Evolutionary conservation across 2,113 vertebrate species (phyloP).

Genomic region (Sula dactylatra): DNA sequence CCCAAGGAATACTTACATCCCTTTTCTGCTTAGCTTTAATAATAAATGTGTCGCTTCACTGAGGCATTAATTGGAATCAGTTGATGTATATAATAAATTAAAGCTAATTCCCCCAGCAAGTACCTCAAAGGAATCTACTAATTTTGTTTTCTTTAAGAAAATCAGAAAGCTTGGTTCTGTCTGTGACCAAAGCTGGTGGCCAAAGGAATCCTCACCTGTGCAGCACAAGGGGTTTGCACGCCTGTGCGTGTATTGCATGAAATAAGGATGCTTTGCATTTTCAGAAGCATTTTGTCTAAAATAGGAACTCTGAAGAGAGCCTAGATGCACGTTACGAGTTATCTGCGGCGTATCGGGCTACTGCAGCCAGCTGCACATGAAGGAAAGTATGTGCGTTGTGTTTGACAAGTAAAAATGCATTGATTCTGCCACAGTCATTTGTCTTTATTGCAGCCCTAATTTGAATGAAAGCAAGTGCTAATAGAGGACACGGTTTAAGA

Average conservation of each 20-base stretch:
- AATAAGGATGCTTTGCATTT: accelerated
- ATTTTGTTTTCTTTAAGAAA: not conserved
- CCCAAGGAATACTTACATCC: not conserved
- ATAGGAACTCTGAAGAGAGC: not conserved
- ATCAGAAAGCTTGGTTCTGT: not conserved
- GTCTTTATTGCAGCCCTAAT: slow-evolving; percentile 79
- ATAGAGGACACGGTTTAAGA: slow-evolving; percentile 51
- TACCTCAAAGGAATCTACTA: not conserved
- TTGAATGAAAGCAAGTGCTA: slow-evolving; percentile 79
- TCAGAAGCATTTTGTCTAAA: not conserved
- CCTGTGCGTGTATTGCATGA: accelerated
- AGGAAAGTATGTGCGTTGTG: slow-evolving; percentile 40
- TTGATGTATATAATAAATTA: not conserved
- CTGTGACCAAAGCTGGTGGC: not conserved
- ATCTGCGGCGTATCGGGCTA: accelerated
- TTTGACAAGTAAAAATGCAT: slow-evolving; percentile 78
- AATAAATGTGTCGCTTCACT: not conserved
- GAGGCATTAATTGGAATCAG: not conserved
- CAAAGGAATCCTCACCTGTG: not conserved
- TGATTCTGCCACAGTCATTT: slow-evolving; percentile 77
- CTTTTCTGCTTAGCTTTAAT: not conserved
- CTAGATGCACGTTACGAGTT: accelerated
- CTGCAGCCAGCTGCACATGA: slow-evolving; percentile 28
- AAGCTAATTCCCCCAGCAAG: not conserved
- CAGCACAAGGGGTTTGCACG: accelerated